Evolutionary conservation across 2,113 vertebrate species (phyloP).

Genomic region (Brienomyrus brachyistius): DNA sequence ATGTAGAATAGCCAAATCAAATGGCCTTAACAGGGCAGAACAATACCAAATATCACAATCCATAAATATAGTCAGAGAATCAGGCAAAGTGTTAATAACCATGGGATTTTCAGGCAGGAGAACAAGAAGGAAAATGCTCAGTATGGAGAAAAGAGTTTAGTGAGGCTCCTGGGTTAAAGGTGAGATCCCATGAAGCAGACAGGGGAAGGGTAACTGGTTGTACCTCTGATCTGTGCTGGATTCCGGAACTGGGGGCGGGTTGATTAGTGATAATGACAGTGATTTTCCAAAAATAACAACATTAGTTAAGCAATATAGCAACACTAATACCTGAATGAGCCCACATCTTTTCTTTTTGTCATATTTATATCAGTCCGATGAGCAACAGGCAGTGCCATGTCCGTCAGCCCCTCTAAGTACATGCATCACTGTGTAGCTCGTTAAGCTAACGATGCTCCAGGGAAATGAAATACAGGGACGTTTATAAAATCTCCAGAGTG

Average conservation of each 20-base stretch:
- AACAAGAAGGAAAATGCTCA: not conserved
- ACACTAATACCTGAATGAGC: not conserved
- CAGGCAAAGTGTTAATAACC: too few species aligned
- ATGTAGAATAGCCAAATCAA: not conserved
- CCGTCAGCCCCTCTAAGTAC: not conserved
- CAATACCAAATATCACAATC: not conserved
- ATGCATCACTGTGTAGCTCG: not conserved
- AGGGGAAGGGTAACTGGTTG: not conserved
- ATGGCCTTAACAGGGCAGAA: not conserved
- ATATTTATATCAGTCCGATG: not conserved
- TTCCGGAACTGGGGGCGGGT: not conserved
- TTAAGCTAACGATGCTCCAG: not conserved
- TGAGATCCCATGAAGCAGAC: not conserved
- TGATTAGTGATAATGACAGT: not conserved
- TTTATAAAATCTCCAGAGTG: not conserved
- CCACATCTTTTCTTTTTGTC: not conserved
- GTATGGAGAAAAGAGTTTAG: not conserved
- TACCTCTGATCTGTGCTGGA: not conserved
- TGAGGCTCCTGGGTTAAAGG: not conserved
- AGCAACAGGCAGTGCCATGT: not conserved
- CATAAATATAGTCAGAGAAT: not conserved
- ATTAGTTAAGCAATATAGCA: not conserved
- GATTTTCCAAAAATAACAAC: not conserved
- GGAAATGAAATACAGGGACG: not conserved
- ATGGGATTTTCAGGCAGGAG: not conserved